Conservation (phyloP, 1,140 invertebrate species). For the Polyergus mexicanus region DNA sequence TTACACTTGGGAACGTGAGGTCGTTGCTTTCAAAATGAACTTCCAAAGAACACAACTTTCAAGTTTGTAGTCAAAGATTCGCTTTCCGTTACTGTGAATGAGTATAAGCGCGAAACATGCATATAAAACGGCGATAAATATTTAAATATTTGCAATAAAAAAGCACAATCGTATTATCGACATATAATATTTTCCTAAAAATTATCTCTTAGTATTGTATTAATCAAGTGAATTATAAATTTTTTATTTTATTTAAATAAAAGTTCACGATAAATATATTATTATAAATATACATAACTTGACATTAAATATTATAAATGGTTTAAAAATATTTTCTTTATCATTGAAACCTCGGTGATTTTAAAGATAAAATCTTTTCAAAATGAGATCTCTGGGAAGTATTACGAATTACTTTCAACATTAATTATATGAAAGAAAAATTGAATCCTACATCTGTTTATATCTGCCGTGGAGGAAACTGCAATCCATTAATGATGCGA, state of each 20-base stretch:
- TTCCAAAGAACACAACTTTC: constrained; percentile 27
- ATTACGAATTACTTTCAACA: constrained; percentile 32
- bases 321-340: not conserved
- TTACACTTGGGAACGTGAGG: constrained; percentile 64
- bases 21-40: constrained; percentile 55
- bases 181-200: not conserved
- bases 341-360: not conserved
- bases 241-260: not conserved
- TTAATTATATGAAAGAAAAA: constrained; percentile 35
- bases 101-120: constrained; percentile 25
- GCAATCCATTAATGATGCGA: constrained; percentile 62
- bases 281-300: not conserved
- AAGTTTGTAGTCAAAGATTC: constrained; percentile 35
- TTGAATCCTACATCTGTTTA: constrained; percentile 4
- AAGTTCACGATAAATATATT: not conserved
- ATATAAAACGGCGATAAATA: constrained; percentile 24
- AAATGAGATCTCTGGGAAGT: not conserved
- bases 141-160: constrained; percentile 41
- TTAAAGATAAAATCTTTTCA: constrained; percentile 1
- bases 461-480: constrained; percentile 26
- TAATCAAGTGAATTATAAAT: not conserved
- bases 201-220: not conserved
- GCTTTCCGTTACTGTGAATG: not conserved
- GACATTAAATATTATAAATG: not conserved
- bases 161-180: not conserved